Conservation (phyloP, 2,888 invertebrate species). For the Leptopterna dolabrata region DNA sequence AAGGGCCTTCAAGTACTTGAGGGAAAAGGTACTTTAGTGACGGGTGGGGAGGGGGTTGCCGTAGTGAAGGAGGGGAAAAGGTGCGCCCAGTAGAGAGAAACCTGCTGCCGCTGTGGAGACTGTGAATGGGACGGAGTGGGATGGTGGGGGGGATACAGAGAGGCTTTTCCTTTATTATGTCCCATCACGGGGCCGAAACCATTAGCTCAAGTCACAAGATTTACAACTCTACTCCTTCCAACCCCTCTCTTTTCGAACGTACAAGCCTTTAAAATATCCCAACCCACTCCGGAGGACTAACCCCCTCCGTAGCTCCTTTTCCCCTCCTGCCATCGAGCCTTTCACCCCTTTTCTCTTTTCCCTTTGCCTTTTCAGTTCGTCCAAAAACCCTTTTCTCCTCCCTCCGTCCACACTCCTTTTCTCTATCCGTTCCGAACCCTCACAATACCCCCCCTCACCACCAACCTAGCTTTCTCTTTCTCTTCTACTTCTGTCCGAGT, state of each 20-base stretch:
- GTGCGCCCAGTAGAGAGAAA: background rate
- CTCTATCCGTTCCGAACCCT: background rate
- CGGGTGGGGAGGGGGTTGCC: background rate
- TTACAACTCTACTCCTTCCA: constrained; percentile 46
- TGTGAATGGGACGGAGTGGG: background rate
- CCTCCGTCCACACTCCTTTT: background rate
- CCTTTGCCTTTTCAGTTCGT: constrained; percentile 39
- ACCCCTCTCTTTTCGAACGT: constrained; percentile 30
- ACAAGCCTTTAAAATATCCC: constrained; percentile 51
- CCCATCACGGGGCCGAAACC: constrained; percentile 51
- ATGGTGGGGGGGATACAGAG: constrained; percentile 5
- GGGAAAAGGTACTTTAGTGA: background rate
- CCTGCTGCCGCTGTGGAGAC: constrained; percentile 21
- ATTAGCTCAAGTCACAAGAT: constrained; percentile 53
- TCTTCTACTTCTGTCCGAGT: constrained; percentile 32
- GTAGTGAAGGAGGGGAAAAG: background rate
- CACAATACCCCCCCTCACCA: background rate
- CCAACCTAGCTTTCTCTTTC: background rate
- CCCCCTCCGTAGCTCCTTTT: background rate
- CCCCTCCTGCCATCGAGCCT: background rate
- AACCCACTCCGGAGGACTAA: constrained; percentile 29
- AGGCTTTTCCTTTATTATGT: constrained; percentile 51
- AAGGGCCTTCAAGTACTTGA: background rate
- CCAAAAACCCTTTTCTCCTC: constrained; percentile 31
- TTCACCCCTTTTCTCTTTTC: constrained; percentile 33